Evolutionary conservation across 2,888 invertebrate species (phyloP).

Genomic region (Tubulanus polymorphus): DNA sequence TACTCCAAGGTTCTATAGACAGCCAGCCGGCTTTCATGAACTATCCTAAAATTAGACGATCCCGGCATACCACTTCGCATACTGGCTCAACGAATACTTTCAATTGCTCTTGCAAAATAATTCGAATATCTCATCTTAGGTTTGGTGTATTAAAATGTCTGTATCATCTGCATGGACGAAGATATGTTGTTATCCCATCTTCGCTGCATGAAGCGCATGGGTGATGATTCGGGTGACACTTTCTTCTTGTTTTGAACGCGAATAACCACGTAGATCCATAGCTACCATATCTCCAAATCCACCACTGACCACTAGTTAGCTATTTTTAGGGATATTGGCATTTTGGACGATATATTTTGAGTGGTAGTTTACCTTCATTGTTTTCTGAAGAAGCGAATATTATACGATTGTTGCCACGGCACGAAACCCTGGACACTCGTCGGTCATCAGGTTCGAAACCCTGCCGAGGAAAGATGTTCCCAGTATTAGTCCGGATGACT

Average conservation of each 20-base stretch:
- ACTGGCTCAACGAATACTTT: too few species aligned
- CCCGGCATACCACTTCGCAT: too few species aligned
- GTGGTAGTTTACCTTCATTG: conserved; percentile 11
- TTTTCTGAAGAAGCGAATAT: conserved; percentile 13
- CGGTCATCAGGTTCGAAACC: too few species aligned
- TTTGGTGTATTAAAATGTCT: conserved; percentile 6
- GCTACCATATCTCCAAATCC: conserved; percentile 6
- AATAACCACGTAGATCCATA: background rate
- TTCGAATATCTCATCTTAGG: too few species aligned
- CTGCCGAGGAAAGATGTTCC: too few species aligned
- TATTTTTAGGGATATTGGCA: background rate
- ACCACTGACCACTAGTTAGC: background rate
- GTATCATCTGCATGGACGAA: background rate
- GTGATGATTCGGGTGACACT: conserved; percentile 4
- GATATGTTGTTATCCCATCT: background rate
- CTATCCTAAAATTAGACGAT: too few species aligned
- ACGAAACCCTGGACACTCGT: too few species aligned
- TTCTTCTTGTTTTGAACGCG: conserved; percentile 11
- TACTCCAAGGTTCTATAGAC: too few species aligned
- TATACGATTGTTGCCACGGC: too few species aligned
- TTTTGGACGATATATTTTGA: background rate
- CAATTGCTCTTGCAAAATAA: too few species aligned
- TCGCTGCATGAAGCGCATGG: conserved; percentile 10
- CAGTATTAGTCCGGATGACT: too few species aligned
- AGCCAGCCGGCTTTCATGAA: too few species aligned